Evolutionary conservation across 2,888 invertebrate species (phyloP).

Genomic region (Argyresthia albistria): DNA sequence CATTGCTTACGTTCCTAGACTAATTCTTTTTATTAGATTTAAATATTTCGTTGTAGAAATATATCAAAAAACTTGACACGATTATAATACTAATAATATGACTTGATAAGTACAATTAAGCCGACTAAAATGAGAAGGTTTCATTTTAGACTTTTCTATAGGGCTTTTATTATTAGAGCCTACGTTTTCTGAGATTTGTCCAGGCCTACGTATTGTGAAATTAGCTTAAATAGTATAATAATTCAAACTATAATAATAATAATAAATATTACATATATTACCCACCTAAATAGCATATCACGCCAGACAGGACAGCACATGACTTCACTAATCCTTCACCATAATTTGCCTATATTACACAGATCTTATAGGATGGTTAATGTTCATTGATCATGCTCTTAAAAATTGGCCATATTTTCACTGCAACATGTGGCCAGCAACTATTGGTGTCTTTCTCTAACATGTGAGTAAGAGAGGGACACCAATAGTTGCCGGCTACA

Average conservation of each 20-base stretch:
- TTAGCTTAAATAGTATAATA: conserved; percentile 5
- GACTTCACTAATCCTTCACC: conserved; percentile 11
- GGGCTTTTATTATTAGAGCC: not conserved
- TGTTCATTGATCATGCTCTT: too few species aligned
- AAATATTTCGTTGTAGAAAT: conserved; percentile 51
- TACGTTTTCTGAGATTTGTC: not conserved
- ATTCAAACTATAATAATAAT: conserved; percentile 19
- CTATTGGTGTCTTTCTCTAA: too few species aligned
- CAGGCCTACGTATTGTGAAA: not conserved
- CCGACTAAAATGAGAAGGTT: not conserved
- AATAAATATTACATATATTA: conserved; percentile 17
- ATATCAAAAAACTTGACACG: conserved; percentile 57
- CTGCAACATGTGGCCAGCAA: too few species aligned
- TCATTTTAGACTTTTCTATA: not conserved
- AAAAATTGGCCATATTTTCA: too few species aligned
- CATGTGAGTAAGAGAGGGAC: too few species aligned
- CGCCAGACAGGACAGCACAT: conserved; percentile 18
- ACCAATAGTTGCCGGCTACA: too few species aligned
- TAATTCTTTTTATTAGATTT: not conserved
- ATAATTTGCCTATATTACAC: not conserved
- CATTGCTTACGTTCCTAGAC: too few species aligned
- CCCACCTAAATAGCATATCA: conserved; percentile 19
- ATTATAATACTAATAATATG: conserved; percentile 33
- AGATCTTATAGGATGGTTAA: too few species aligned
- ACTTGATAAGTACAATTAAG: conserved; percentile 27